Base-by-base conservation (phyloP, 2,113 vertebrate genomes). In the Prochilodus magdalenae region DNA sequence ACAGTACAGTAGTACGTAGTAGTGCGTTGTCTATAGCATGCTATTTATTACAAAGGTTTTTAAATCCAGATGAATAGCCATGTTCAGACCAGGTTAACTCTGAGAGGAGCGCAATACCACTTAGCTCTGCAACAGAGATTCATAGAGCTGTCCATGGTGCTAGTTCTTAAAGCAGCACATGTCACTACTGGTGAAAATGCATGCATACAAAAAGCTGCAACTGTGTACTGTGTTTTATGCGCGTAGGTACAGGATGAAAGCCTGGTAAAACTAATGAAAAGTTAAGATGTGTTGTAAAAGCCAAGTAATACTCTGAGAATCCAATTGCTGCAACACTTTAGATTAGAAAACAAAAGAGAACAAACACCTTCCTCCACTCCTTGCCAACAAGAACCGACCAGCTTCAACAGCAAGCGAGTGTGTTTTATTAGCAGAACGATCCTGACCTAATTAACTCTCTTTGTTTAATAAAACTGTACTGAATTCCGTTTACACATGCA, bases 391-490 rank as follows among this genome's bases (percentile, higher is more conserved):
- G 18, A 71, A 47, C 57, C 27, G 22, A 73, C 24, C 10, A 8
- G 55, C 73, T 81, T 75, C 80, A 57, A 69, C 60, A 66, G 63
- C 69, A 82, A 67, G 81, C 14, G 44, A n/a, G 15, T 0, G 59
- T 76, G 62, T 83, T 88, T 86, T 47, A 83, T 69, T 44, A 88
- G 82, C 80, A 87, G 85, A 86, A 89, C 73, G 81, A 85, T 86
- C 86, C 77, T 89, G 87, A 92, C 90, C 90, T 85, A 92, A 91
- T 93, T 90, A 93, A 84, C 87, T 79, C 63, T 82, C 87, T 88
- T 89, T 88, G 87, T 93, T 91, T 90, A 92, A 89, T 89, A 91
- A 90, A 89, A 89, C 83, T 76, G 79, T 71, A 82, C 83, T 59
- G 74, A 83, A 76, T 85, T 86, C 87, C 73, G 59, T 88, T 91